Evolutionary conservation across 92 coral and sea anemone genomes (phyloP).

Genomic region (Isaurus tuberculatus): DNA sequence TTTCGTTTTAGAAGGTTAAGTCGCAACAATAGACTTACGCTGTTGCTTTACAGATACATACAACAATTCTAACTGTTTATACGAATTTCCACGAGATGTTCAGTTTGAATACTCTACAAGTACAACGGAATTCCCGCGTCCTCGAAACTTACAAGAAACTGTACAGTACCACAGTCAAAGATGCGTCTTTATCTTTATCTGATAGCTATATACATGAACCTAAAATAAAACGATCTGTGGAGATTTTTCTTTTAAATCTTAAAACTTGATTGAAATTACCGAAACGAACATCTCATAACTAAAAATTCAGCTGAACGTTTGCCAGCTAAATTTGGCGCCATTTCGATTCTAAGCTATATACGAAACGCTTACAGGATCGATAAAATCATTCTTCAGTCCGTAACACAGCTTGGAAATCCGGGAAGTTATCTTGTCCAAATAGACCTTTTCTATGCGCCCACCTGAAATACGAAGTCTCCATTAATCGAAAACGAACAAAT

Average conservation of each 20-base stretch:
- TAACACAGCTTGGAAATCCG: constrained; percentile 83
- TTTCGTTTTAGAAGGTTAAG: no score
- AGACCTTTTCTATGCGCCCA: constrained; percentile 77
- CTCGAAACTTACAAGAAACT: no score
- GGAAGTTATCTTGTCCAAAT: constrained; percentile 91
- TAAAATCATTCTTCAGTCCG: constrained; percentile 88
- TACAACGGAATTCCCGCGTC: no score
- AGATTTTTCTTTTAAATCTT: neutral
- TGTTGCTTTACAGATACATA: no score
- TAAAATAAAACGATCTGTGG: no score
- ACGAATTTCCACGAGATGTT: no score
- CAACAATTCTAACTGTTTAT: no score
- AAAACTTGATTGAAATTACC: neutral
- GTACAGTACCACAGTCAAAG: no score
- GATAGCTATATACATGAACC: no score
- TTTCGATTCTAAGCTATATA: neutral
- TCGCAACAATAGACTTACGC: no score
- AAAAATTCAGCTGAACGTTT: constrained; percentile 18
- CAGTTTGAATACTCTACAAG: no score
- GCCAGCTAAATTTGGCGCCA: constrained; percentile 62
- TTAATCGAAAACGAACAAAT: neutral
- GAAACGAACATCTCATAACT: neutral
- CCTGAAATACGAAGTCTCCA: constrained; percentile 60
- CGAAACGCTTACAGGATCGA: constrained; percentile 80
- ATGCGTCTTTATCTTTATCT: no score